A percentile compares a stretch with the other conserved stretches of the same genome.
Conservation (phyloP, 2,888 invertebrate species). For the Schizaphis graminum region DNA sequence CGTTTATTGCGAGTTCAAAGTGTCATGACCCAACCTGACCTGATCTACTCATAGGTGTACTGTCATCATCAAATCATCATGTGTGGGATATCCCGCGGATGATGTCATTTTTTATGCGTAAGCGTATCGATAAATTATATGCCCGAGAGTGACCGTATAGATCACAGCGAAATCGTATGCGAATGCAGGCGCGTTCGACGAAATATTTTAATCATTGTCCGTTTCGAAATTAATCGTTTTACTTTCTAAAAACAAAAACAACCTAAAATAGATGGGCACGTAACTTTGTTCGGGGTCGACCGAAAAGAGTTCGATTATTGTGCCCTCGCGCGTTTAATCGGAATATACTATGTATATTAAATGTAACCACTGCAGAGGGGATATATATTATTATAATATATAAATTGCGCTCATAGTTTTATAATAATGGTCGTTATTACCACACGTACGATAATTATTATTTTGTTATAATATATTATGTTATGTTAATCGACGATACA, state of each 20-base stretch:
- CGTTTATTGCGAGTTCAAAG: background rate
- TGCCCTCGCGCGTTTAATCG: background rate
- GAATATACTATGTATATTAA: background rate
- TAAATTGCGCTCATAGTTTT: background rate
- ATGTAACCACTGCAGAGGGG: background rate
- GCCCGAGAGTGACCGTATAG: background rate
- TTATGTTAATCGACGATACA: background rate
- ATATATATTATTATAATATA: background rate
- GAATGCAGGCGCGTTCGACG: background rate
- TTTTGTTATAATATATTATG: background rate
- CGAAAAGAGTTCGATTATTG: background rate
- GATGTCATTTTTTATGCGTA: background rate
- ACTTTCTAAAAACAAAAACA: constrained; percentile 34
- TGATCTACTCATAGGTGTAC: background rate
- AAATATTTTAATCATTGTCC: background rate
- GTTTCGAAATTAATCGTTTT: constrained; percentile 11
- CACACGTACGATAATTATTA: background rate
- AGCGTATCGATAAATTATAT: background rate
- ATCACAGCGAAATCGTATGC: background rate
- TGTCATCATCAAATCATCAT: background rate
- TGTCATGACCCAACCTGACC: background rate
- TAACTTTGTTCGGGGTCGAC: background rate
- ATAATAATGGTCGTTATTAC: constrained; percentile 1
- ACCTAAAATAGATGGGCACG: background rate
- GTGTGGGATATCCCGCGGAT: background rate